These are phyloP conservation scores for Lontra canadensis DNA, from an alignment of 2,113 vertebrate genomes.

Conservation along the genomic window DNA sequence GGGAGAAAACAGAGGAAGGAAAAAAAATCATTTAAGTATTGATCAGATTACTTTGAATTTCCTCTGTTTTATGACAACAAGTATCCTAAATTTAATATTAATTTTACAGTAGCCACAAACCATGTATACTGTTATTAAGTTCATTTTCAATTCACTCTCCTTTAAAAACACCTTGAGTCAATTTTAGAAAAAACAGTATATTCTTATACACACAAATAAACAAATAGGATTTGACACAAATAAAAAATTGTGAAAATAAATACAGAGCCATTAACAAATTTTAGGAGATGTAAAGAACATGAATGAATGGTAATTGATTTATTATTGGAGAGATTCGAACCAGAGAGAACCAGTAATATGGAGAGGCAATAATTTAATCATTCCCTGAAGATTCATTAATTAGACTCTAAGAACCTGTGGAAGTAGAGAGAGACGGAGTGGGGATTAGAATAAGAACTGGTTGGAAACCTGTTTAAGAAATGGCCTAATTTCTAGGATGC, in stretches of 20 bases:
- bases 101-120: conserved; percentile 23
- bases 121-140: neutral
- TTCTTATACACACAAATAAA: neutral
- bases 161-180: neutral
- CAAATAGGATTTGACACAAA: neutral
- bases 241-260: conserved; percentile 25
- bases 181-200: neutral
- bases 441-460: neutral
- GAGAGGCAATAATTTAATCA: neutral
- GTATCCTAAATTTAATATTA: conserved; percentile 50
- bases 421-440: neutral
- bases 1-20: conserved; percentile 23
- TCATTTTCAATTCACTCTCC: neutral
- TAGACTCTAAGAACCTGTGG: neutral
- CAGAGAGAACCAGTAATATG: neutral
- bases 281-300: neutral
- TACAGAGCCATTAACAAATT: neutral
- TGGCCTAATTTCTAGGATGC: neutral
- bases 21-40: neutral
- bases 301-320: neutral
- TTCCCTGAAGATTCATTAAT: neutral
- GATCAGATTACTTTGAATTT: conserved; percentile 51
- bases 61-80: neutral
- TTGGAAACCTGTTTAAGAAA: neutral
- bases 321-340: neutral